Evolutionary conservation across 2,888 invertebrate species (phyloP).

Genomic region (Oscheius onirici): DNA sequence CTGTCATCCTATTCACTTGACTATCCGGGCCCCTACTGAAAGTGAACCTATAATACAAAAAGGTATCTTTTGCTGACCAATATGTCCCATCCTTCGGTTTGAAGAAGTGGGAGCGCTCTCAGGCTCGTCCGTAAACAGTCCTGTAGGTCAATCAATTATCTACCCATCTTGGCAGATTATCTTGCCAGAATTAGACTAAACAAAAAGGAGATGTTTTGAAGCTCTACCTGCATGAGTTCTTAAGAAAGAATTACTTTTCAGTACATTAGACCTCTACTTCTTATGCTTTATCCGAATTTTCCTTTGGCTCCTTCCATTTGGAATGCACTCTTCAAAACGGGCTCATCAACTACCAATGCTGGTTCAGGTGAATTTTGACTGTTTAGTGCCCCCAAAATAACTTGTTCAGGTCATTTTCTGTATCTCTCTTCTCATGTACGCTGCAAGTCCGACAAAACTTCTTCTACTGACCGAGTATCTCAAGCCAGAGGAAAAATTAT

Average conservation of each 20-base stretch:
- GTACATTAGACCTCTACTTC: slow-evolving; percentile 65
- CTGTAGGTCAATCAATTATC: too few relatives aligned
- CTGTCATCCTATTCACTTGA: too few relatives aligned
- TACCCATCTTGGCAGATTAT: too few relatives aligned
- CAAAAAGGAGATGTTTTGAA: too few relatives aligned
- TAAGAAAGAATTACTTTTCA: too few relatives aligned
- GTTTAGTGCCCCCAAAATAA: background rate
- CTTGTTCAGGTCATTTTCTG: slow-evolving; percentile 48
- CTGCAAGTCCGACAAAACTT: slow-evolving; percentile 59
- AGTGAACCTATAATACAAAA: background rate
- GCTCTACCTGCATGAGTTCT: too few relatives aligned
- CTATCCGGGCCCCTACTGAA: too few relatives aligned
- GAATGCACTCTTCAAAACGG: slow-evolving; percentile 38
- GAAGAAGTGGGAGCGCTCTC: too few relatives aligned
- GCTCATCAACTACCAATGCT: slow-evolving; percentile 37
- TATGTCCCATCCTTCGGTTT: too few relatives aligned
- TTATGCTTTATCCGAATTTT: slow-evolving; percentile 55
- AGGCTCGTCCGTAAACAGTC: too few relatives aligned
- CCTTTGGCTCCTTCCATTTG: slow-evolving; percentile 52
- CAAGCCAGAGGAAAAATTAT: slow-evolving; percentile 37
- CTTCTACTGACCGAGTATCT: slow-evolving; percentile 55
- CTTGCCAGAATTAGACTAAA: too few relatives aligned
- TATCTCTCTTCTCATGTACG: slow-evolving; percentile 48
- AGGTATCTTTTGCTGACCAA: too few relatives aligned
- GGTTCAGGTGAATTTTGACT: slow-evolving; percentile 37